Evolutionary conservation across 2,888 invertebrate species (phyloP), one percentile per base, ranked within the genome.

Genomic region (Drosophila stalkeri): DNA sequence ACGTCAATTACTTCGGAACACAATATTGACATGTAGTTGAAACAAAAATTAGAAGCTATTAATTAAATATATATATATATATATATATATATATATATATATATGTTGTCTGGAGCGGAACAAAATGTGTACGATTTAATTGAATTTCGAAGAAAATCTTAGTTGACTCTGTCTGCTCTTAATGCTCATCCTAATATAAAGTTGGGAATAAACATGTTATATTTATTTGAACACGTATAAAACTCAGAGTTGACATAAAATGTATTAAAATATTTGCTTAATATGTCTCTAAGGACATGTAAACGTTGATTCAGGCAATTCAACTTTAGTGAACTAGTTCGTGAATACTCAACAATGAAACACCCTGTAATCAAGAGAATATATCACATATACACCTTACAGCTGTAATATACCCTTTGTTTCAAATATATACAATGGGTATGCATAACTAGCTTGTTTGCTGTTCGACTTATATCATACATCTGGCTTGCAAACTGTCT

Each of bases 401-500:
- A 39, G 7, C 59, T 23, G 2, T n/a, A 47, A 49, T 57, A 44
- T 57, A 57, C 37, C 59, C 59, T 23, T 35, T 60, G n/a, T 18
- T 35, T 44, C 18, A 11, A 7, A 1, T 4, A 2, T 3, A 3
- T 41, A 7, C 31, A 41, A 20, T 16, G 60, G 37, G 23, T 31
- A 35, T 57, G 3, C 57, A 44, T 11, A 27, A 64, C 43, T 56
- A 64, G 31, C 20, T 52, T 74, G 63, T 79, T 69, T 69, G 52
- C 52, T n/a, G 27, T 69, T 43, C 23, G 43, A 60, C 64, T 79
- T 74, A 63, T 56, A 41, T 44, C 64, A 64, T 63, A 56, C 69
- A 75, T 68, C 56, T 69, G 52, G 41, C 75, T 69, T 37, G 59
- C 74, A 64, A 64, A 61, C 54, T 43, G 52, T 37, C 55, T 61